Conservation (phyloP, 2,888 invertebrate species). For the Fabriciana adippe region DNA sequence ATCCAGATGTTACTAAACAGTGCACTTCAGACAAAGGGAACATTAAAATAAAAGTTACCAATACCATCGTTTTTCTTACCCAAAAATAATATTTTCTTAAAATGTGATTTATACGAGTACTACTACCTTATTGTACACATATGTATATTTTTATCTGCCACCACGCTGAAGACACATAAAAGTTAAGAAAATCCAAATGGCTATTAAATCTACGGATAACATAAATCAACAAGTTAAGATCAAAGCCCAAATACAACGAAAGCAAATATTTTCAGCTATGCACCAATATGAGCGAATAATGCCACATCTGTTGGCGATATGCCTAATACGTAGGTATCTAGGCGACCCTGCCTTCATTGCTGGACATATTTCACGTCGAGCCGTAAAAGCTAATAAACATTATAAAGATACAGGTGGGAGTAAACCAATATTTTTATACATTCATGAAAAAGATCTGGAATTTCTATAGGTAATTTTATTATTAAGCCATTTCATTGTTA, state of each 20-base stretch:
- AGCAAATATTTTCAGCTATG: slow-evolving; percentile 2
- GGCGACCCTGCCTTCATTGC: slow-evolving; percentile 41
- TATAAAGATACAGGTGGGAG: slow-evolving; percentile 39
- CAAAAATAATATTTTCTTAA: too few relatives aligned
- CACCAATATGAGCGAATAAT: slow-evolving; percentile 46
- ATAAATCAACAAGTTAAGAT: slow-evolving; percentile 14
- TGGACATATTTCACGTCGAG: slow-evolving; percentile 42
- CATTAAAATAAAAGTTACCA: too few relatives aligned
- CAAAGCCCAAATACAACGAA: slow-evolving; percentile 13
- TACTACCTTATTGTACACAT: too few relatives aligned
- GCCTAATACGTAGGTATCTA: slow-evolving; percentile 64
- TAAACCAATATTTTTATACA: slow-evolving; percentile 28
- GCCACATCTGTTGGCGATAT: slow-evolving; percentile 70
- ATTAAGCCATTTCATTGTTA: neutral
- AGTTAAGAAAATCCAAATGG: too few relatives aligned
- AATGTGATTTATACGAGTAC: too few relatives aligned
- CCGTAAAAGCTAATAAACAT: slow-evolving; percentile 45
- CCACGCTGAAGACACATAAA: too few relatives aligned
- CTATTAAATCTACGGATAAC: neutral
- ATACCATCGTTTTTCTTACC: too few relatives aligned
- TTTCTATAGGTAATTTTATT: neutral
- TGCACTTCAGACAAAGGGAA: too few relatives aligned
- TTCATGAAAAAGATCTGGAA: neutral
- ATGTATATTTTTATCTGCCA: too few relatives aligned
- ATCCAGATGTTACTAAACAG: too few relatives aligned